These are phyloP conservation scores for Eupithecia inturbata DNA, from an alignment of 2,888 invertebrate genomes.

Conservation along the genomic window DNA sequence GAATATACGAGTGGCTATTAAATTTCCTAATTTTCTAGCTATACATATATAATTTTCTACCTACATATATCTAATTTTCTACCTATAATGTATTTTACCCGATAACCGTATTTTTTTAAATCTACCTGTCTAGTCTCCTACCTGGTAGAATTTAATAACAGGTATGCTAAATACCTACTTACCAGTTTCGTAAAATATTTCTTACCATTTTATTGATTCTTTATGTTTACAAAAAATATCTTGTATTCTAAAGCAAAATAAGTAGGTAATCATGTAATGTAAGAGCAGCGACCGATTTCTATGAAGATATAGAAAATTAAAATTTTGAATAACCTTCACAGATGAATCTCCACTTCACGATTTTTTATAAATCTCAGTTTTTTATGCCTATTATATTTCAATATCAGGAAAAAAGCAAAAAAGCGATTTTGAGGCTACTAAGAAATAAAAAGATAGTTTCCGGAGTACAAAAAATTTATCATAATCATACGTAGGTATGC, in stretches of 20 bases:
- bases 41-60: neutral
- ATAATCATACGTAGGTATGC: neutral
- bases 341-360: no score
- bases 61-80: neutral
- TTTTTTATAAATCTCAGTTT: neutral
- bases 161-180: no score
- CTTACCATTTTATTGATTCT: no score
- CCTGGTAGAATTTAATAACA: no score
- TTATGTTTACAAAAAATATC: neutral
- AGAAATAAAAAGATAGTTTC: neutral
- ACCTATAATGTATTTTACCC: no score
- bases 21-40: neutral
- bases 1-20: conserved; percentile 25
- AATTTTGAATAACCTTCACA: no score
- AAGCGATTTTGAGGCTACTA: neutral
- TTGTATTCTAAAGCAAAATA: neutral
- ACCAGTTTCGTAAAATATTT: no score
- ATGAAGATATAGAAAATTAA: no score
- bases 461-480: neutral
- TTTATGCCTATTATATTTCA: neutral
- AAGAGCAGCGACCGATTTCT: no score
- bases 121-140: no score
- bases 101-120: neutral
- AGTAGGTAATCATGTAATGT: neutral
- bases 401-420: neutral